A percentile compares a stretch with the other conserved stretches of the same genome.
These are phyloP conservation scores for Carcina quercana DNA, from an alignment of 2,888 invertebrate species.

Conservation along the genomic window DNA sequence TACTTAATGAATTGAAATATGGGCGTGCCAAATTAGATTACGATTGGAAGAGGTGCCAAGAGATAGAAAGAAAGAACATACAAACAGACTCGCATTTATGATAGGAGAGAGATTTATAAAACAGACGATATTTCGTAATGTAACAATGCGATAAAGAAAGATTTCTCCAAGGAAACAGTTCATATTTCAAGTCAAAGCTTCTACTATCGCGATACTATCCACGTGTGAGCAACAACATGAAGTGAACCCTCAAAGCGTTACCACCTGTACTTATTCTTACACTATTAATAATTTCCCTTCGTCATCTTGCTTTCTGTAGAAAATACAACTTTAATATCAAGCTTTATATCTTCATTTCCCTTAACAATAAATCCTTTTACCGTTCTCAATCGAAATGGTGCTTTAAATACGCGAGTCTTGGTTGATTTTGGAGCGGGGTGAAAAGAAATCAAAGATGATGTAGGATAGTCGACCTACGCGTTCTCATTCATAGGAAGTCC, in stretches of 20 bases:
- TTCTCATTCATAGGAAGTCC: slow-evolving; percentile 62
- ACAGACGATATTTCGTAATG: too few species aligned
- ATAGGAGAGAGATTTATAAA: too few species aligned
- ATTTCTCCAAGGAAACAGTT: slow-evolving; percentile 22
- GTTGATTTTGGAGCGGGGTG: slow-evolving; percentile 21
- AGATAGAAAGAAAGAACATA: too few species aligned
- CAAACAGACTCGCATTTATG: too few species aligned
- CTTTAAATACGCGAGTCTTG: slow-evolving; percentile 10
- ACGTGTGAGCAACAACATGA: slow-evolving; percentile 59
- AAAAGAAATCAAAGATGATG: slow-evolving; percentile 27
- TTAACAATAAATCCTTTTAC: slow-evolving; percentile 14
- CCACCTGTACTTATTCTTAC: slow-evolving; percentile 59
- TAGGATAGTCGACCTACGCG: slow-evolving; percentile 60
- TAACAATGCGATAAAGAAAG: too few species aligned
- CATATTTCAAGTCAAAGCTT: slow-evolving; percentile 15
- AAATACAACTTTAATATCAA: neutral
- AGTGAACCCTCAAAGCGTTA: slow-evolving; percentile 50
- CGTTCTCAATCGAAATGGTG: slow-evolving; percentile 5
- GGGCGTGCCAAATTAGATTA: too few species aligned
- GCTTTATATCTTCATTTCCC: neutral
- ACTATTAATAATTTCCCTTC: slow-evolving; percentile 48
- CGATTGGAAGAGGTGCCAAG: too few species aligned
- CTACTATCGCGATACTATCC: slow-evolving; percentile 39
- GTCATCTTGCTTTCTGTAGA: too few species aligned
- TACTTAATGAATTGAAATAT: too few species aligned